Evolutionary conservation across 2,113 vertebrate species (phyloP).

Genomic region (Sitta europaea): DNA sequence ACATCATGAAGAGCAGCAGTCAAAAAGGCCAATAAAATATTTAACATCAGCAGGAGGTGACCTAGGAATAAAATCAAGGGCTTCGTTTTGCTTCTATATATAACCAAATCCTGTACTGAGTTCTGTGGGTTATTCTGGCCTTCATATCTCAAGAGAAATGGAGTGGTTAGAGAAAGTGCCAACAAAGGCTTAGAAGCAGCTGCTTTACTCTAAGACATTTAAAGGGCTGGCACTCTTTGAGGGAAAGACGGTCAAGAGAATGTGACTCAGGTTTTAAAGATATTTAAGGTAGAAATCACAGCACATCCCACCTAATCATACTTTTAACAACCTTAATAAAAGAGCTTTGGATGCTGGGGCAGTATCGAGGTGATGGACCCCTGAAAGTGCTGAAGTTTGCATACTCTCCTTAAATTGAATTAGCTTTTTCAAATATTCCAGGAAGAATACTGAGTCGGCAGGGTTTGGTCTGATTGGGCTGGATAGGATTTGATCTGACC

Average conservation of each 20-base stretch:
- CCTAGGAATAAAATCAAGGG: neutral
- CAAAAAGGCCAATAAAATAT: neutral
- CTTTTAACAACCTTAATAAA: neutral
- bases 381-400: neutral
- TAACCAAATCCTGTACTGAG: neutral
- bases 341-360: neutral
- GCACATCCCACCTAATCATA: neutral
- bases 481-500: neutral
- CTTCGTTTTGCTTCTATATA: neutral
- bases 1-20: neutral
- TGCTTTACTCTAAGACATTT: neutral
- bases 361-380: neutral
- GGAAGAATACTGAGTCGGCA: neutral
- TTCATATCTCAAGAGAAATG: neutral
- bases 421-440: neutral
- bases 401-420: neutral
- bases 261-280: neutral
- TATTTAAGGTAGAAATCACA: neutral
- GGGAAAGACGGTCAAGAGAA: neutral
- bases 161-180: neutral
- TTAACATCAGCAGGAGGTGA: neutral
- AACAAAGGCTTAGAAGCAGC: neutral
- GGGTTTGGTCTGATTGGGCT: neutral
- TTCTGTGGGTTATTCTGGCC: neutral
- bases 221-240: neutral